Evolutionary conservation across 2,888 invertebrate species (phyloP), one percentile per base, ranked within the genome.

Genomic region (Ichneumoninae sp.): DNA sequence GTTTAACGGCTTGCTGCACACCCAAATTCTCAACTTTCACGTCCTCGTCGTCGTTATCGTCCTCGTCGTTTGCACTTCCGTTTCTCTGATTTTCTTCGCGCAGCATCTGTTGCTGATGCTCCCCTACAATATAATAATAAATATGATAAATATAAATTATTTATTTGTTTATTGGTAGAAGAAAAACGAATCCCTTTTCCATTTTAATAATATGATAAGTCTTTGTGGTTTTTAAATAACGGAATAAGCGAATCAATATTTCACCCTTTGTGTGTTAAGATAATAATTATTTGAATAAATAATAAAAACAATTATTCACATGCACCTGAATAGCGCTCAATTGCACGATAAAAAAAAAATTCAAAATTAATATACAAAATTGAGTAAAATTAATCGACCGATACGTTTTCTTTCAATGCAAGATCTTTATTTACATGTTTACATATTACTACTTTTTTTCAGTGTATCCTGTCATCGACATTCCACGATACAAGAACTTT

Each of bases 41-140:
- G 26, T 82, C 82, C 44, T 84, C 85, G 26, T 84, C 81, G 50
- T 89, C 85, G 47, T 87, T 84, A n/a, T 87, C 87, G 22, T 80
- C 80, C 57, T 88, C 87, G 69, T 84, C 82, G 54, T 74, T 81
- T 30, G 71, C 82, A 44, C 84, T 74, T 50, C 62, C 82, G n/a
- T 81, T 81, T 52, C 84, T 76, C 80, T 86, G 83, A 68, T 86
- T 87, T 69, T 89, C 88, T 7, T 83, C 85, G 30, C 78, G 84
- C 80, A 65, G 40, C 80, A 78, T 74, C 81, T 87, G 86, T 74
- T 88, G 88, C 75, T 87, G 88, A 57, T 83, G 87, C 65, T 89
- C 87, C 60, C 87, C 89, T 89, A 86, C 10, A 79, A 84, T 74
- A 86, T 83, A 85, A 16, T 47, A 16, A 47, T 16, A 47, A 47